phyloP scores from a whole-genome alignment of 2,797 vertebrate species.

The Odontamblyopus lacepedii region DNA sequence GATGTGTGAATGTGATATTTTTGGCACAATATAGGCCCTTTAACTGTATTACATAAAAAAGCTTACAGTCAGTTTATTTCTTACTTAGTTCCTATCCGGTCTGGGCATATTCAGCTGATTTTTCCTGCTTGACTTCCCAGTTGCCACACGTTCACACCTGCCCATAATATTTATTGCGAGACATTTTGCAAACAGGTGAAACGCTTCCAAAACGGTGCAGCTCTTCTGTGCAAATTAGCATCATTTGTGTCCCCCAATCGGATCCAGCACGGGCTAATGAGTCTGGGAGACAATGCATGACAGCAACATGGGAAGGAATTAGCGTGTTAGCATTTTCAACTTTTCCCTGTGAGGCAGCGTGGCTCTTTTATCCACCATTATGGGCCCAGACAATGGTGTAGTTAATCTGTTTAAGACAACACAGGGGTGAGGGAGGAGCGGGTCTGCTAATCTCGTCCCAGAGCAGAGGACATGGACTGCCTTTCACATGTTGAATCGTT shows the following conservation, averaged over 20 bases:
- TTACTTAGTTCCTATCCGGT: background rate
- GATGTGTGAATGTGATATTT: too few species aligned
- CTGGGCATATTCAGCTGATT: background rate
- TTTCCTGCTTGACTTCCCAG: constrained; percentile 1
- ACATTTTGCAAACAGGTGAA: constrained; percentile 33
- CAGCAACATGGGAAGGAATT: constrained; percentile 62
- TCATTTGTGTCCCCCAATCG: constrained; percentile 33
- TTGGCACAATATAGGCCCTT: too few species aligned
- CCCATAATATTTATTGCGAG: constrained; percentile 10
- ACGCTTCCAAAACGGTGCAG: background rate
- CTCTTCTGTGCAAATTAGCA: constrained; percentile 31
- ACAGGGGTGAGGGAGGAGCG: constrained; percentile 40
- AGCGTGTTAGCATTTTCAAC: constrained; percentile 42
- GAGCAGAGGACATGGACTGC: constrained; percentile 53
- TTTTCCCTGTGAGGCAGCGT: constrained; percentile 51
- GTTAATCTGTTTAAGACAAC: constrained; percentile 72
- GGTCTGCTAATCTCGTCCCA: constrained; percentile 67
- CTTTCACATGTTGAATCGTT: constrained; percentile 52
- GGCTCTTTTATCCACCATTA: constrained; percentile 62
- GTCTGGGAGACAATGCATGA: constrained; percentile 50
- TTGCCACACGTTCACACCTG: constrained; percentile 26
- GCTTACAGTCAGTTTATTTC: too few species aligned
- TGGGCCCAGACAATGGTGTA: constrained; percentile 64
- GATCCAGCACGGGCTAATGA: constrained; percentile 53
- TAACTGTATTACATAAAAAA: too few species aligned